Evolutionary conservation across 2,113 vertebrate genomes (phyloP).

Genomic region (Sceloporus undulatus): DNA sequence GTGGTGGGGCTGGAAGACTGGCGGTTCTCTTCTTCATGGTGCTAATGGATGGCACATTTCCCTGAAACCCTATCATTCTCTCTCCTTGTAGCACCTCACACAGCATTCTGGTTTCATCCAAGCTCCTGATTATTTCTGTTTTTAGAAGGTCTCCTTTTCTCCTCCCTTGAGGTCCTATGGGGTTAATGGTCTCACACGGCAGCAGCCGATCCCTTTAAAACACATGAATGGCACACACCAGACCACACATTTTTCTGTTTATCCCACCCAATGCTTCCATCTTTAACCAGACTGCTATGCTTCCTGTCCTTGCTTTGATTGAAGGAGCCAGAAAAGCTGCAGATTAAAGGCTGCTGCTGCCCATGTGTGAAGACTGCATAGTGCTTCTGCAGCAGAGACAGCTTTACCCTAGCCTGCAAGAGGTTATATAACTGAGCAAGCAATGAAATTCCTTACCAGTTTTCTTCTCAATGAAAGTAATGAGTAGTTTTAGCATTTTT

Average conservation of each 20-base stretch:
- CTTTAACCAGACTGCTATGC: neutral
- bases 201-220: neutral
- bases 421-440: constrained; percentile 45
- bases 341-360: constrained; percentile 43
- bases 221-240: neutral
- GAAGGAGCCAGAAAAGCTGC: constrained; percentile 47
- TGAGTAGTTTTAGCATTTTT: too few relatives aligned
- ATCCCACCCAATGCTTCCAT: constrained; percentile 30
- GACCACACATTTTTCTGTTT: constrained; percentile 60
- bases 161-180: too few relatives aligned
- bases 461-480: too few relatives aligned
- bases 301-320: constrained; percentile 29
- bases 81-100: neutral
- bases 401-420: neutral
- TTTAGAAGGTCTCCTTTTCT: neutral
- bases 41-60: neutral
- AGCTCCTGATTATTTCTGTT: neutral
- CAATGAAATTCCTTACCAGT: too few relatives aligned
- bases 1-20: neutral
- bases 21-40: neutral
- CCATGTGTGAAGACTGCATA: constrained; percentile 25
- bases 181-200: neutral
- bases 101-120: neutral
- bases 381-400: neutral
- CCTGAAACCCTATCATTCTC: neutral